These are phyloP conservation scores for Muntiacus muntjak DNA, from an alignment of 2,113 vertebrate genomes.

Conservation along the genomic window DNA sequence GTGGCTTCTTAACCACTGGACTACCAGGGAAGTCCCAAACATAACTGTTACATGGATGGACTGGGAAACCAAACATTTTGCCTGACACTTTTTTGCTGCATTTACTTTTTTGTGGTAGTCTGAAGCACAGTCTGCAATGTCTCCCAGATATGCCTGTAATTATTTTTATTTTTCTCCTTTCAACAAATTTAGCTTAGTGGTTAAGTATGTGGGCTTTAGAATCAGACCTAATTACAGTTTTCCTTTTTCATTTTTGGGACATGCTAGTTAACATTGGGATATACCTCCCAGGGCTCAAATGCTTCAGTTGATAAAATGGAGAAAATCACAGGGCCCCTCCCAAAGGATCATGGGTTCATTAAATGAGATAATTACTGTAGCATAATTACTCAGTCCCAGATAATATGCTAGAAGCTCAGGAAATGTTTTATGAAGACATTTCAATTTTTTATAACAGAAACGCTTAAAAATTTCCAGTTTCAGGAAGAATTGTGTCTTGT, in stretches of 20 bases:
- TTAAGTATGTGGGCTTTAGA: neutral
- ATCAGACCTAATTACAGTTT: neutral
- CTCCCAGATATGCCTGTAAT: neutral
- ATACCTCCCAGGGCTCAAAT: neutral
- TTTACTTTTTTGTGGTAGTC: neutral
- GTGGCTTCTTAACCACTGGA: neutral
- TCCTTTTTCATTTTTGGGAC: neutral
- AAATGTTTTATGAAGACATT: conserved; percentile 31
- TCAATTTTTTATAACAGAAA: conserved; percentile 6
- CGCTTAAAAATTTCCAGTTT: neutral
- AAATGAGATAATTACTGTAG: conserved; percentile 5
- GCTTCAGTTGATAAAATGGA: neutral
- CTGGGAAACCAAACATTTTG: neutral
- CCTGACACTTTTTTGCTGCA: neutral
- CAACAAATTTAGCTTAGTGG: neutral
- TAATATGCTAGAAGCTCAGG: neutral
- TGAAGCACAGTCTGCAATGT: neutral
- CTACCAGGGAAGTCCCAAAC: neutral
- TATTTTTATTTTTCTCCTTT: conserved; percentile 13
- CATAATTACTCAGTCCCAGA: neutral
- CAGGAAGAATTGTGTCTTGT: neutral
- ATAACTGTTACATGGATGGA: neutral
- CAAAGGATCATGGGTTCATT: neutral
- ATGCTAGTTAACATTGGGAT: neutral
- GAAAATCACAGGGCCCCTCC: neutral